These are phyloP conservation scores for Leptatherina wallacei DNA, from an alignment of 2,797 vertebrate genomes.

Conservation along the genomic window DNA sequence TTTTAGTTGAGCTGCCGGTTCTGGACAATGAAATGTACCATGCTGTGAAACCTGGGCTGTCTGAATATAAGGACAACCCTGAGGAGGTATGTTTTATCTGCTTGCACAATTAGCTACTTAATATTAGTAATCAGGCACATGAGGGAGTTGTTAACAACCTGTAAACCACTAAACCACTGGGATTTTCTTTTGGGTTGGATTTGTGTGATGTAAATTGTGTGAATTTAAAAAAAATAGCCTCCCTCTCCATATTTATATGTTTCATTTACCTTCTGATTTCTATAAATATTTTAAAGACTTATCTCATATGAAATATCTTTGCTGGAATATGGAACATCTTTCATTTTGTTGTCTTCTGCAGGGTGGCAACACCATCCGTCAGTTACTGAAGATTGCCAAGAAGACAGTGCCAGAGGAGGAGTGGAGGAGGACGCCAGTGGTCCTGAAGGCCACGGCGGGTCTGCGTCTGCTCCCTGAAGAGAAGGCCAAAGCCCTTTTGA, in stretches of 20 bases:
- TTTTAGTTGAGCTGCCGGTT: conserved; percentile 88
- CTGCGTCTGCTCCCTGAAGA: conserved; percentile 90
- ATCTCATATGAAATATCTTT: not conserved
- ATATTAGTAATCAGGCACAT: conserved; percentile 51
- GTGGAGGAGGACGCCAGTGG: conserved; percentile 93
- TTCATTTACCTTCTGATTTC: not conserved
- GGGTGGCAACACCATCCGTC: conserved; percentile 91
- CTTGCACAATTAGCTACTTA: conserved; percentile 37
- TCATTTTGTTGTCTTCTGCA: conserved; percentile 59
- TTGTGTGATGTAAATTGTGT: conserved; percentile 58
- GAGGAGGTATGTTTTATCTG: conserved; percentile 86
- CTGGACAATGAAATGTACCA: conserved; percentile 96
- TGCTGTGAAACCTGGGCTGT: conserved; percentile 96
- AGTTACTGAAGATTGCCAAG: conserved; percentile 90
- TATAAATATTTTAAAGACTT: not conserved
- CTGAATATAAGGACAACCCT: conserved; percentile 92
- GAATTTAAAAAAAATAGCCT: conserved; percentile 60
- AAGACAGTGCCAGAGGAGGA: conserved; percentile 90
- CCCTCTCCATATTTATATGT: not conserved
- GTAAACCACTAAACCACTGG: conserved; percentile 50
- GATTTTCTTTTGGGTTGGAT: conserved; percentile 63
- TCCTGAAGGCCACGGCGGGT: conserved; percentile 96
- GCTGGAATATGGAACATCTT: conserved; percentile 6
- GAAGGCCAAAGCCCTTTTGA: conserved; percentile 89
- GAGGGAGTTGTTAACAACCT: conserved; percentile 50